Base-by-base conservation (phyloP, 2,888 invertebrate species). In the Amphipoea oculea region DNA sequence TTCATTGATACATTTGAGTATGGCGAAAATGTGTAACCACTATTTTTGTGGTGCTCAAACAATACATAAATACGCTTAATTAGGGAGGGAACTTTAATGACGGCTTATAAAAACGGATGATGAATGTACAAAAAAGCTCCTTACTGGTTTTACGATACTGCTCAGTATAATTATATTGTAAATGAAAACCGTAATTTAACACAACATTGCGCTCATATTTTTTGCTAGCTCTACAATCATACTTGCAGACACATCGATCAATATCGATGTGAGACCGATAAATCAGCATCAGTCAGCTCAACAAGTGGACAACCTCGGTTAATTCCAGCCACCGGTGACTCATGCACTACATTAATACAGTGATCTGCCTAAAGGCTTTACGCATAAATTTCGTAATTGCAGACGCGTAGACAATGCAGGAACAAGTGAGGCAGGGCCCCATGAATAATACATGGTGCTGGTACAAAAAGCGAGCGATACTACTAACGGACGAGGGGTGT, bases 351-450 rank as follows among this genome's bases (percentile, higher is more conserved):
- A 92, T 94, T 93, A 94, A 94, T 90, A 90, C 92, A 86, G 86
- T 91, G 93, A 94, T 94, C 93, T 94, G 95, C 96, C 96, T 94
- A 93, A 95, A 96, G 96, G 94, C 94, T 93, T 93, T 89, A 93
- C 93, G 94, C 94, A 96, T 96, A 96, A 95, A 95, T 96, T 93
- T 95, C 92, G 94, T 96, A 96, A 96, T 96, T 96, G 94, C 94
- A 93, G 93, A 94, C 93, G 93, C 94, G 95, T 96, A 96, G 95
- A 96, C 96, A 96, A 96, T 96, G 93, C 93, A 93, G 93, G 93
- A 95, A 95, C 95, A 95, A 95, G 94, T 95, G 93, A 94, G 94
- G 92, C 92, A 91, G 92, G 91, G 91, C 89, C 90, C 88, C 90
- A 95, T 96, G 95, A 96, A 96, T 96, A 95, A 96, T 92, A 92